Evolutionary conservation across 2,113 vertebrate genomes (phyloP).

Genomic region (Taxidea taxus): DNA sequence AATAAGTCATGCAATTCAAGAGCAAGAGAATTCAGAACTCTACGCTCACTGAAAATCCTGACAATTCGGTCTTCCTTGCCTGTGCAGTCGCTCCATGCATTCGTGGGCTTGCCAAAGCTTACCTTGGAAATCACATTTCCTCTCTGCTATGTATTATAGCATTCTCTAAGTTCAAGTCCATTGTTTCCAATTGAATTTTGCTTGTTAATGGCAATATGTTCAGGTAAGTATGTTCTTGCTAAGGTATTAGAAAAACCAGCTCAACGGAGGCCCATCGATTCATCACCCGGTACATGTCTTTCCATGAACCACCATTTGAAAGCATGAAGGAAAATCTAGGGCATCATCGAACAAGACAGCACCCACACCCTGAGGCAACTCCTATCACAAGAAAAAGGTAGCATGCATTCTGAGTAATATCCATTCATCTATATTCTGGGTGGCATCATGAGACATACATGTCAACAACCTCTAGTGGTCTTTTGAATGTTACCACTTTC

Average conservation of each 20-base stretch:
- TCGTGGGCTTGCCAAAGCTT: not conserved
- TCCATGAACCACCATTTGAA: not conserved
- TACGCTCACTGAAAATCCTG: not conserved
- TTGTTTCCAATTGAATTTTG: not conserved
- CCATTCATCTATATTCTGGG: not conserved
- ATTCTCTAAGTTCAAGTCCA: not conserved
- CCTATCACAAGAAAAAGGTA: not conserved
- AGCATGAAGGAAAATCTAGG: not conserved
- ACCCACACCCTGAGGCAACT: not conserved
- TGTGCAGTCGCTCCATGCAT: not conserved
- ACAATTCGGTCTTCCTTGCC: not conserved
- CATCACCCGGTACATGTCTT: not conserved
- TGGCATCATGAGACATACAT: not conserved
- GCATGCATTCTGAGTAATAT: not conserved
- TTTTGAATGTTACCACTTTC: not conserved
- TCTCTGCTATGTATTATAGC: not conserved
- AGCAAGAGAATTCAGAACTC: not conserved
- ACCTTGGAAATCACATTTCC: conserved; percentile 13
- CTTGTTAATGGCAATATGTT: not conserved
- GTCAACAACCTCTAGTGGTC: not conserved
- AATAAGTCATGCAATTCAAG: not conserved
- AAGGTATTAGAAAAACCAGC: not conserved
- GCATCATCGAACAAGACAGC: not conserved
- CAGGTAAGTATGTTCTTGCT: not conserved
- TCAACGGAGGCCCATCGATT: not conserved